Conservation (phyloP, 1,140 invertebrate species). For the Camponotus vicinus region DNA sequence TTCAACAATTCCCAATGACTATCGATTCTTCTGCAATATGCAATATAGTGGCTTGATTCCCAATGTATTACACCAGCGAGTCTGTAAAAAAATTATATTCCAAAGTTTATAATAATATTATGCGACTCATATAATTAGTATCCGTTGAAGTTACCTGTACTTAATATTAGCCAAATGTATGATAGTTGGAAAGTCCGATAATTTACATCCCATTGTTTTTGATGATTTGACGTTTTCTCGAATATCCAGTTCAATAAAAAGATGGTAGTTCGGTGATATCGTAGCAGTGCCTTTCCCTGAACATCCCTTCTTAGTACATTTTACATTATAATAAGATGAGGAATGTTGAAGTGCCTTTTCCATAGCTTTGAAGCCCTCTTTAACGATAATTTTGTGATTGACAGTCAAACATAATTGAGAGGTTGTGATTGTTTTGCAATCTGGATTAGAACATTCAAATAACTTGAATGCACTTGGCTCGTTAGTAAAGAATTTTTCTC, state of each 20-base stretch:
- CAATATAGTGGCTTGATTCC: not conserved
- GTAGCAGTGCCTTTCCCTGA: not conserved
- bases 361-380: not conserved
- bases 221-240: not conserved
- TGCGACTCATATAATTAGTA: not conserved
- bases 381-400: not conserved
- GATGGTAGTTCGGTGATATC: not conserved
- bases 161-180: not conserved
- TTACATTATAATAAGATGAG: not conserved
- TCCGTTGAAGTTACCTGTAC: not conserved
- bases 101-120: not conserved
- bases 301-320: not conserved
- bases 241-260: not conserved
- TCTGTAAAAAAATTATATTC: not conserved
- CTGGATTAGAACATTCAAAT: not conserved
- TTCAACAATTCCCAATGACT: slow-evolving; percentile 1
- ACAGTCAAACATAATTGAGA: not conserved
- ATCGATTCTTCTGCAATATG: slow-evolving; percentile 9
- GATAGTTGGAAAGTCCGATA: not conserved
- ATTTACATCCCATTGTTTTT: not conserved
- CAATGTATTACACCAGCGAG: not conserved
- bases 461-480: not conserved
- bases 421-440: not conserved
- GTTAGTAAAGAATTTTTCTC: not conserved
- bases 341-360: not conserved